Evolutionary conservation across 2,797 vertebrate genomes (phyloP).

Genomic region (Urocyon cinereoargenteus): DNA sequence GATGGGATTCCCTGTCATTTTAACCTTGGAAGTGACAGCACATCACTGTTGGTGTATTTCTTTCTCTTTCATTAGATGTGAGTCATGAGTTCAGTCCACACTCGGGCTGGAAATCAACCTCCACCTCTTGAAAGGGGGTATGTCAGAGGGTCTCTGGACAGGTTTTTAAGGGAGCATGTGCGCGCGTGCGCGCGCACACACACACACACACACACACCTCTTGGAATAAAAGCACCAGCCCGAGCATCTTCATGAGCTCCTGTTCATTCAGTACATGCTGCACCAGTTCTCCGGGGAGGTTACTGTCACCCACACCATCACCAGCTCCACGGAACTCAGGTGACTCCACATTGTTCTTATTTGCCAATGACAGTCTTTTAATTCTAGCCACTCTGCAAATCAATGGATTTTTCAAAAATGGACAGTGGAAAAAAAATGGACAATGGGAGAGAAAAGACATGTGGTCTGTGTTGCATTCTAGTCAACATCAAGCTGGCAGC

Average conservation of each 20-base stretch:
- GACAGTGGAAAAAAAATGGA: rapidly evolving
- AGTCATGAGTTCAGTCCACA: background rate
- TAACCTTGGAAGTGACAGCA: background rate
- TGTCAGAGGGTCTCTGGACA: rapidly evolving
- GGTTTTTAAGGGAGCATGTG: too few relatives aligned
- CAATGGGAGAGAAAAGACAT: background rate
- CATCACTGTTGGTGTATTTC: too few relatives aligned
- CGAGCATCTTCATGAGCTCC: rapidly evolving
- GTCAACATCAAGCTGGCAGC: background rate
- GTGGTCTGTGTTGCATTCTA: background rate
- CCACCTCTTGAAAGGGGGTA: background rate
- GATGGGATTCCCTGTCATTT: background rate
- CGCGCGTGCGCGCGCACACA: too few relatives aligned
- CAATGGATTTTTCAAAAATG: background rate
- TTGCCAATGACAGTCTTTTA: background rate
- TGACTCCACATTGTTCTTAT: rapidly evolving
- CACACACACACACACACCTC: too few relatives aligned
- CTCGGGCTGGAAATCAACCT: too few relatives aligned
- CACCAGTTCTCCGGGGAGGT: rapidly evolving
- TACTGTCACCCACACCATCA: rapidly evolving
- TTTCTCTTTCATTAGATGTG: too few relatives aligned
- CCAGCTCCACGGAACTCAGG: too few relatives aligned
- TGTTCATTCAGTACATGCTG: background rate
- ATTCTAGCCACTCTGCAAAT: background rate
- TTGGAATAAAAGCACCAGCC: background rate